These are phyloP conservation scores for Harpegnathos saltator DNA, from an alignment of 1,140 invertebrate species.

Conservation along the genomic window DNA sequence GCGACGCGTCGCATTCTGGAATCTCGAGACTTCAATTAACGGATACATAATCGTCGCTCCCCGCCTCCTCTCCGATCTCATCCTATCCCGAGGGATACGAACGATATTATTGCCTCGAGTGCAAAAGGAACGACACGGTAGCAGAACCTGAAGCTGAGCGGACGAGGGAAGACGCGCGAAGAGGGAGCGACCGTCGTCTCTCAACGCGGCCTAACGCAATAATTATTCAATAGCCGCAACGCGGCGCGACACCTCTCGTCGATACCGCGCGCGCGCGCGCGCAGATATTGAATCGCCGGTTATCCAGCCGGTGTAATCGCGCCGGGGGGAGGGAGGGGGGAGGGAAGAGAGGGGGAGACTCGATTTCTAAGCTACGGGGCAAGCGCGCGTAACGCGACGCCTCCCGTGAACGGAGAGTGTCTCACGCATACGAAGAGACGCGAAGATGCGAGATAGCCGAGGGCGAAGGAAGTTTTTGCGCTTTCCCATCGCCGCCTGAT, in stretches of 20 bases:
- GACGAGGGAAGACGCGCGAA: conserved; percentile 4
- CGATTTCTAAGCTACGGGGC: conserved; percentile 33
- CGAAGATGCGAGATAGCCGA: conserved; percentile 27
- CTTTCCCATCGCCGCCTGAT: conserved; percentile 54
- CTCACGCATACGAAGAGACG: conserved; percentile 20
- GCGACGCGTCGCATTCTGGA: neutral
- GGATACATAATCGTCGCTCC: conserved; percentile 16
- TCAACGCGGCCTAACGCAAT: neutral
- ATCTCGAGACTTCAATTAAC: neutral
- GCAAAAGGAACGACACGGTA: neutral
- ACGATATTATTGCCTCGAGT: neutral
- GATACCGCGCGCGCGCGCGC: neutral
- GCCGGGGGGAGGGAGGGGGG: neutral
- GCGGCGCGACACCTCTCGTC: conserved; percentile 19
- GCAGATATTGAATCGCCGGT: conserved; percentile 30
- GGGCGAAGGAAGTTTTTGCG: conserved; percentile 1
- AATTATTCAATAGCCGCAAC: conserved; percentile 11
- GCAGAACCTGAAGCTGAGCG: neutral
- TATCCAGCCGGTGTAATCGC: conserved; percentile 31
- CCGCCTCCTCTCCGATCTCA: no score
- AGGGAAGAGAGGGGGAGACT: no score
- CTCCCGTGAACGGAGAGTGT: conserved; percentile 23
- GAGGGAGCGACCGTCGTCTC: neutral
- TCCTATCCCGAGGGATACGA: neutral
- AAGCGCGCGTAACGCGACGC: conserved; percentile 16